Evolutionary conservation across 1,140 invertebrate species (phyloP).

Genomic region (Euwallacea fornicatus): DNA sequence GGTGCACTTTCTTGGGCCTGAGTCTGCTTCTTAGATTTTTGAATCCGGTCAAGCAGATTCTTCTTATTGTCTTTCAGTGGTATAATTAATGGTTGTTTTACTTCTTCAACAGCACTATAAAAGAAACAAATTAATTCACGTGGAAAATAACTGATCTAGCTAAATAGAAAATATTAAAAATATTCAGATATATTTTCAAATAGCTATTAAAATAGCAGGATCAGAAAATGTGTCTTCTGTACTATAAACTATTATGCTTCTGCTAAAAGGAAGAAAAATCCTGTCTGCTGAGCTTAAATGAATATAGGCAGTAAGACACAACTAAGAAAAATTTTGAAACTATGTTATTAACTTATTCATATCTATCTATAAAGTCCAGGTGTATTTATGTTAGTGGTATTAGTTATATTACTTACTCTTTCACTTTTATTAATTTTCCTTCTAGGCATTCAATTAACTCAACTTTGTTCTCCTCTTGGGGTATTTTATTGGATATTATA

Average conservation of each 20-base stretch:
- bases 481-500: conserved; percentile 48
- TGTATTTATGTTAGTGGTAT: conserved; percentile 32
- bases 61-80: conserved; percentile 58
- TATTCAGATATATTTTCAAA: too few relatives aligned
- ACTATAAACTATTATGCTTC: too few relatives aligned
- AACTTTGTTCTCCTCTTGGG: conserved; percentile 57
- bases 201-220: too few relatives aligned
- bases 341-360: too few relatives aligned
- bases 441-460: conserved; percentile 76
- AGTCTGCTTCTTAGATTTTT: conserved; percentile 40
- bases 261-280: too few relatives aligned
- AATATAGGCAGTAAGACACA: too few relatives aligned
- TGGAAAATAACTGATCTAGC: conserved; percentile 6
- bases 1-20: conserved; percentile 43
- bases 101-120: conserved; percentile 59
- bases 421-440: conserved; percentile 70
- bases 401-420: conserved; percentile 60
- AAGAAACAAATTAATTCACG: conserved; percentile 19
- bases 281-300: too few relatives aligned
- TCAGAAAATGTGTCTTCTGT: background rate
- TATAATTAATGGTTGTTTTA: conserved; percentile 63
- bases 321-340: too few relatives aligned
- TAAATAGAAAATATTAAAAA: too few relatives aligned
- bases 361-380: too few relatives aligned
- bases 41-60: conserved; percentile 56